A percentile compares a stretch with the other conserved stretches of the same genome.
These are phyloP conservation scores for Garrulus glandarius DNA, from an alignment of 2,797 vertebrate species.

Conservation along the genomic window DNA sequence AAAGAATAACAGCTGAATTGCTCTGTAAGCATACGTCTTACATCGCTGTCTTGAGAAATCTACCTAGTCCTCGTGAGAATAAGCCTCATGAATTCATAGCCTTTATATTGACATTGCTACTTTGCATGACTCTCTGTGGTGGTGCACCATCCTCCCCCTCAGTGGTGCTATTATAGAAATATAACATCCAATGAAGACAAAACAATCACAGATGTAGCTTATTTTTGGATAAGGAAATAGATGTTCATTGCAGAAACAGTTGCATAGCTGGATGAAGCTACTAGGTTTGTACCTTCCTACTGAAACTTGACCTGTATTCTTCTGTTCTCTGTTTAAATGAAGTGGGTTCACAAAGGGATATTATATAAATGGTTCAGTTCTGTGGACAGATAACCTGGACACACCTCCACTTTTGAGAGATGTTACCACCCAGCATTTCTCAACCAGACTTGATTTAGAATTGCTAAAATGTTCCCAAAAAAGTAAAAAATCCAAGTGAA, in stretches of 20 bases:
- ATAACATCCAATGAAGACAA: background rate
- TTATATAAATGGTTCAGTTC: background rate
- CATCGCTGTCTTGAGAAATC: background rate
- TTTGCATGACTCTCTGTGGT: background rate
- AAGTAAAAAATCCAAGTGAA: background rate
- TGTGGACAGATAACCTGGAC: background rate
- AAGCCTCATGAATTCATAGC: background rate
- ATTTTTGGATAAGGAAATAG: background rate
- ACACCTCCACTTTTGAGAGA: background rate
- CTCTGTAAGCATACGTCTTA: background rate
- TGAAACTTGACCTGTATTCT: background rate
- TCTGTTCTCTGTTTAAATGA: background rate
- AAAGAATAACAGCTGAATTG: background rate
- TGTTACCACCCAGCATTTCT: background rate
- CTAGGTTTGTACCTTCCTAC: background rate
- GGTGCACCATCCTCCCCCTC: accelerated
- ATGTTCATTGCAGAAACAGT: background rate
- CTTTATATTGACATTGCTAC: background rate
- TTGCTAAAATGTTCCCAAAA: background rate
- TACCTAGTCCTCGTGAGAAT: background rate
- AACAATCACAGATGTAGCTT: background rate
- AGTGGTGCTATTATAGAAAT: background rate
- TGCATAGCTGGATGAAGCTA: background rate
- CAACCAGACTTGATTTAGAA: background rate
- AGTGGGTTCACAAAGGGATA: background rate